Evolutionary conservation across 2,113 vertebrate species (phyloP).

Genomic region (Cyprinus carpio): DNA sequence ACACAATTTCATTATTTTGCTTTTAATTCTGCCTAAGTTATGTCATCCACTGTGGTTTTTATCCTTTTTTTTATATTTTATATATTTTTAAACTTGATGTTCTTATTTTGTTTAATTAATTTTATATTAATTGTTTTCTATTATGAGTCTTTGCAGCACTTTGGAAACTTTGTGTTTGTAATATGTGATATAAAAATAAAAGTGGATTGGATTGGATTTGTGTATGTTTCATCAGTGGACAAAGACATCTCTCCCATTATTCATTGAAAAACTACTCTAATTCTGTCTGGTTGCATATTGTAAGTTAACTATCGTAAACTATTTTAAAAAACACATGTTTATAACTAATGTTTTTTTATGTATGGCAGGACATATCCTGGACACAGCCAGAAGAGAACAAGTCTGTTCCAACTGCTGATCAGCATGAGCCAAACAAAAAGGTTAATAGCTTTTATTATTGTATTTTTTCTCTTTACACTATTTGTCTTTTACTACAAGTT

Average conservation of each 20-base stretch:
- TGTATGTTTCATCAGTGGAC: background rate
- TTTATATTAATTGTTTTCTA: too few species aligned
- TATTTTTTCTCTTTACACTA: background rate
- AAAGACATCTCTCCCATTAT: background rate
- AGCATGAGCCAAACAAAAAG: background rate
- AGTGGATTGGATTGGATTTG: too few species aligned
- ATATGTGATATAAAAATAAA: too few species aligned
- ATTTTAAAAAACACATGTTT: background rate
- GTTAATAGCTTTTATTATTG: background rate
- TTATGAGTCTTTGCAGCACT: too few species aligned
- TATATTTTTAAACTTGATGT: too few species aligned
- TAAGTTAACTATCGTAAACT: background rate
- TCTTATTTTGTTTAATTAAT: too few species aligned
- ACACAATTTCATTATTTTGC: too few species aligned
- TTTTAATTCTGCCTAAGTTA: too few species aligned
- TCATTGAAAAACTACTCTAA: background rate
- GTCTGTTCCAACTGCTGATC: background rate
- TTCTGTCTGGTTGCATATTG: background rate
- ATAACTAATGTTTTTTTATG: background rate
- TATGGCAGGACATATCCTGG: background rate
- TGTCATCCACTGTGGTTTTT: too few species aligned
- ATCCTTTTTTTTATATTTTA: too few species aligned
- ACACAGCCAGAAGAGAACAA: background rate
- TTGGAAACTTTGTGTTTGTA: too few species aligned
- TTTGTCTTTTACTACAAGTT: too few species aligned